Evolutionary conservation across 2,113 vertebrate species (phyloP).

Genomic region (Lipophrys pholis): DNA sequence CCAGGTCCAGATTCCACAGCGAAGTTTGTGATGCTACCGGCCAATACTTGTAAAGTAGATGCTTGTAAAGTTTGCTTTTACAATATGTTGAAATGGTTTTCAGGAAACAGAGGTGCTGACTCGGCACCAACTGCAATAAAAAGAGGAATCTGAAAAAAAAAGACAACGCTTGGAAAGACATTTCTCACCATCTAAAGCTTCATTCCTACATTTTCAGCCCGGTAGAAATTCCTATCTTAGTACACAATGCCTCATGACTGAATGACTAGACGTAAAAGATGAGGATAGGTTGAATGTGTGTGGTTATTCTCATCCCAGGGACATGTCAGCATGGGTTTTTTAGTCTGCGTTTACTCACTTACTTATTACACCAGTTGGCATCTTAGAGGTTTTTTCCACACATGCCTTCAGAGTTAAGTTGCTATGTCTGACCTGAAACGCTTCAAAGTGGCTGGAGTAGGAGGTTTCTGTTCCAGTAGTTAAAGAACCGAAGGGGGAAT

Average conservation of each 20-base stretch:
- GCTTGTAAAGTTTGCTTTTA: constrained; percentile 33
- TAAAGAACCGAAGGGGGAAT: constrained; percentile 28
- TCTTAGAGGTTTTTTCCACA: not conserved
- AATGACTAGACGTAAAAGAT: not conserved
- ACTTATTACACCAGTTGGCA: not conserved
- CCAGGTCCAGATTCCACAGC: constrained; percentile 18
- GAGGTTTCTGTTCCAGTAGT: constrained; percentile 26
- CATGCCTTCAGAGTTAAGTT: not conserved
- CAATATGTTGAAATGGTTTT: constrained; percentile 55
- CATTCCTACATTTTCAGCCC: not conserved
- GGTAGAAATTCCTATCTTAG: not conserved
- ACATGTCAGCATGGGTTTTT: constrained; percentile 29
- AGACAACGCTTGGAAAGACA: not conserved
- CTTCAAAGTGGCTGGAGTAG: constrained; percentile 5
- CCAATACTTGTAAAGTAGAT: constrained; percentile 12
- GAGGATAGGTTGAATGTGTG: not conserved
- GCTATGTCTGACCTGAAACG: constrained; percentile 10
- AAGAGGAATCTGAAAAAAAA: constrained; percentile 10
- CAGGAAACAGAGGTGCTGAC: constrained; percentile 62
- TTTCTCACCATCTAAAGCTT: constrained; percentile 3
- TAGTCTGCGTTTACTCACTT: constrained; percentile 6
- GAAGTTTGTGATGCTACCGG: constrained; percentile 15
- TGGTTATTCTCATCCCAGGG: not conserved
- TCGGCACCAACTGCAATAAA: constrained; percentile 3
- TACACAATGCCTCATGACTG: not conserved